Conservation (phyloP, 92 coral and sea anemone species). For the Epizoanthus illoricatus region DNA sequence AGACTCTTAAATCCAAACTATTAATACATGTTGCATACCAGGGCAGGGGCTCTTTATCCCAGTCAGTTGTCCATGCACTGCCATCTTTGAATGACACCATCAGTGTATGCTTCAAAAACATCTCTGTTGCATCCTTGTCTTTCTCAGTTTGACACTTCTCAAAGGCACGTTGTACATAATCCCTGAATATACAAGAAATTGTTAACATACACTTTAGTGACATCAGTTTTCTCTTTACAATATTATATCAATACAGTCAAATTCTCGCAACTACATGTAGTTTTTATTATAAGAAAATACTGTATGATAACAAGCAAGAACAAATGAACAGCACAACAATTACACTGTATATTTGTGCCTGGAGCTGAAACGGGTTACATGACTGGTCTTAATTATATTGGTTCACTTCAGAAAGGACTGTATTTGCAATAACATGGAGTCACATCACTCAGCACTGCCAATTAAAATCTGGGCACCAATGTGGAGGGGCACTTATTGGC, state of each 20-base stretch:
- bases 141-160: conserved; percentile 87
- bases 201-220: background rate
- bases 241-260: background rate
- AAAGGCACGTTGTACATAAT: conserved; percentile 92
- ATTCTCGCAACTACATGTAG: background rate
- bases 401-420: too few species aligned
- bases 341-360: too few species aligned
- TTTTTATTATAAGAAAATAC: too few species aligned
- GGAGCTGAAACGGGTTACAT: too few species aligned
- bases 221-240: background rate
- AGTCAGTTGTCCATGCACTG: conserved; percentile 80
- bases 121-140: conserved; percentile 90
- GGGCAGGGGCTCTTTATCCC: conserved; percentile 94
- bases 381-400: too few species aligned
- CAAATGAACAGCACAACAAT: too few species aligned
- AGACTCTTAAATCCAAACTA: background rate
- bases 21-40: conserved; percentile 50
- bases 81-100: conserved; percentile 86
- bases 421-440: too few species aligned
- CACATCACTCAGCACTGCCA: too few species aligned
- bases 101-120: conserved; percentile 72
- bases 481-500: too few species aligned
- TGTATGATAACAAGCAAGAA: too few species aligned
- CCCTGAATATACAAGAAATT: conserved; percentile 50
- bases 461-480: too few species aligned